Evolutionary conservation across 2,797 vertebrate genomes (phyloP).

Genomic region (Pantherophis vulpinus): DNA sequence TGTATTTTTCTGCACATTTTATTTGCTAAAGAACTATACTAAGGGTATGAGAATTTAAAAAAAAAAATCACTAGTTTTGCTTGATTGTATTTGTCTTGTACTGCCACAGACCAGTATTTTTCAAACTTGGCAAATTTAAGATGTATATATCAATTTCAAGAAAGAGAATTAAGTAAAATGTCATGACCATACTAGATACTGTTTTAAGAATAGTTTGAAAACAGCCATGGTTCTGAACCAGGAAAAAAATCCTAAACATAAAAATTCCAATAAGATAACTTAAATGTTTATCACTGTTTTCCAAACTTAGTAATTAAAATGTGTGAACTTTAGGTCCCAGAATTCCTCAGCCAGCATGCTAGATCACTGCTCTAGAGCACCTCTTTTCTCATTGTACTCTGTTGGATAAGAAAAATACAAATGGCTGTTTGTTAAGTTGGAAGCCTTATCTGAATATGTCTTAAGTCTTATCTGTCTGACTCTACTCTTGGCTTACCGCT

Average conservation of each 20-base stretch:
- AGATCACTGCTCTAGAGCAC: not conserved
- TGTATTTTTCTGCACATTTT: not conserved
- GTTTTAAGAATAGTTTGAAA: not conserved
- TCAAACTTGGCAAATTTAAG: not conserved
- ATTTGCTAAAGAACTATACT: not conserved
- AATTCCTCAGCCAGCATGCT: not conserved
- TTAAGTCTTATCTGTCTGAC: not conserved
- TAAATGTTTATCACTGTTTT: not conserved
- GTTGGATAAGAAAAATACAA: not conserved
- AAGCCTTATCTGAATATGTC: not conserved
- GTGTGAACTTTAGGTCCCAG: not conserved
- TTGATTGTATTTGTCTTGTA: not conserved
- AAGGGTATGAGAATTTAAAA: not conserved
- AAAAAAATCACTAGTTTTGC: not conserved
- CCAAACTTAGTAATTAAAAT: not conserved
- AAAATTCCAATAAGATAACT: not conserved
- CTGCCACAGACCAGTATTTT: not conserved
- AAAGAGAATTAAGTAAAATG: not conserved
- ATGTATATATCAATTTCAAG: not conserved
- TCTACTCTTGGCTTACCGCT: not conserved
- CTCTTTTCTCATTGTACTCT: not conserved
- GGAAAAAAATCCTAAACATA: not conserved
- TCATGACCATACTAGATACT: not conserved
- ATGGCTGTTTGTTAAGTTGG: not conserved
- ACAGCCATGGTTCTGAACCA: not conserved